Evolutionary conservation across 2,888 invertebrate genomes (phyloP), one percentile per base, ranked within the genome.

Genomic region (Parasteatoda lunata): DNA sequence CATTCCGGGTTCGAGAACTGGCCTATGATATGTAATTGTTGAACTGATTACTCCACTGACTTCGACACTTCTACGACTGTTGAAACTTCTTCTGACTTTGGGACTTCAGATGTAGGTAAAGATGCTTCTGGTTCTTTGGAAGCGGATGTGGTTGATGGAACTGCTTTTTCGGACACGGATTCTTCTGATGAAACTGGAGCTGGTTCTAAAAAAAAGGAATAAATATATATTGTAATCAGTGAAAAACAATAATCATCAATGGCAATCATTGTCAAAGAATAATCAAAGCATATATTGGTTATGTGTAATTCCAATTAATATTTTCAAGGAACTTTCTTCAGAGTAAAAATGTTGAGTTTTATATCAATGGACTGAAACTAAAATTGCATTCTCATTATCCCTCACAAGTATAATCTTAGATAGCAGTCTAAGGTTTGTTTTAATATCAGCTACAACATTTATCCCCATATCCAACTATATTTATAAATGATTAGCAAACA

Each of bases 1-100:
- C 77, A 83, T 71, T 71, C 83, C 77, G 77, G 82, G 82, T 70
- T 82, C 82, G 84, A 73, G 72, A 30, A 47, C 30, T 15, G 72
- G 64, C 48, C 54, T 75, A 9, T 30, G 15, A 59, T 66, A 15
- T 66, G 72, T 51, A 51, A 64, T 68, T n/a, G 66, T 49, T n/a
- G 54, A 15, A 47, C 52, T 30, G 52, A 69, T 45, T 52, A 49
- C 47, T 49, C 65, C 77, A 52, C 77, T 6, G 77, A 47, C 45
- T 77, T 77, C 9, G 69, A 15, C 8, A 59, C 72, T 66, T 51
- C 54, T 0, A 73, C 5, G 8, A 52, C 15, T 7, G 30, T 47
- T 8, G 68, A 15, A 4, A 11, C 9, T 48, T 78, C 73, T 59
- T 70, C 78, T 8, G 73, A 69, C 48, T 64, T 84, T 7, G 66